Conservation (phyloP, 2,888 invertebrate genomes). For the Podabrus alpinus region DNA sequence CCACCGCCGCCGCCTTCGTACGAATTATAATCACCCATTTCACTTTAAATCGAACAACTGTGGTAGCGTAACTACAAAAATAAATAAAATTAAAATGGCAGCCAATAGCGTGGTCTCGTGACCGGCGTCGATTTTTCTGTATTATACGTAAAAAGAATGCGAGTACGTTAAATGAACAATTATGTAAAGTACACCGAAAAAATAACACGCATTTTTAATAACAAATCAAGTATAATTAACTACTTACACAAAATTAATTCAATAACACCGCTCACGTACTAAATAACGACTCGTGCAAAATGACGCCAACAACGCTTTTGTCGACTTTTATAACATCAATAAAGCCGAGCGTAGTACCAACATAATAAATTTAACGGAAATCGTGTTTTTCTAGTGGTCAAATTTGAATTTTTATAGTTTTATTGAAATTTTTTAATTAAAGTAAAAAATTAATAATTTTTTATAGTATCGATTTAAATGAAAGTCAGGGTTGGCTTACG, state of each 20-base stretch:
- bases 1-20: conserved; percentile 33
- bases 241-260: neutral
- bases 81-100: neutral
- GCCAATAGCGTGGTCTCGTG: neutral
- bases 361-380: neutral
- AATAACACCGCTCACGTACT: neutral
- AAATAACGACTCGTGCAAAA: neutral
- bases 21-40: conserved; percentile 24
- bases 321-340: neutral
- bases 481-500: too few species aligned
- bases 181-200: neutral
- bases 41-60: neutral
- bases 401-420: neutral
- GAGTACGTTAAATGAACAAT: neutral
- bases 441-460: too few species aligned
- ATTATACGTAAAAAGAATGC: neutral
- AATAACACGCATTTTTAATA: neutral
- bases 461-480: too few species aligned
- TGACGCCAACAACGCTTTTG: neutral
- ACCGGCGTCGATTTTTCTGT: neutral
- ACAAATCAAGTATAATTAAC: neutral
- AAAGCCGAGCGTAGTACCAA: neutral
- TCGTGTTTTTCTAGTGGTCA: neutral
- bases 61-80: neutral
- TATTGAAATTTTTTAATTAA: too few species aligned